phyloP scores from a whole-genome alignment of 53 echinoderm and acorn worm species.

The Hippasteria phrygiana region DNA sequence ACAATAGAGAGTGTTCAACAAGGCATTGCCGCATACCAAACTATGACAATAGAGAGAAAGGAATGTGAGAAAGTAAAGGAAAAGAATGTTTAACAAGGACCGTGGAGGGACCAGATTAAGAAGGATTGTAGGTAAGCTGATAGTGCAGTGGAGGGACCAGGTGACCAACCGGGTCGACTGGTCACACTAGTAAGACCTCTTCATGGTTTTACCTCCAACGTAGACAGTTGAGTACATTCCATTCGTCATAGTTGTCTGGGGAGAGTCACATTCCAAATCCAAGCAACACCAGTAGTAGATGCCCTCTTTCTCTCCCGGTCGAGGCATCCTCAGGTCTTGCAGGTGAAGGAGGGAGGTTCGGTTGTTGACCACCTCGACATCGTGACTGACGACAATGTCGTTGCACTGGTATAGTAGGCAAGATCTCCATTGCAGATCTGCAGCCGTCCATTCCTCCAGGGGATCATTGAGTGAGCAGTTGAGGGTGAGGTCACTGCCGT shows the following conservation, averaged over 20 bases:
- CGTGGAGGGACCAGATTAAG: too few species aligned
- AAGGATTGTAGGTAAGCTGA: too few species aligned
- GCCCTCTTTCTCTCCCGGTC: not conserved
- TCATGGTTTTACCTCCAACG: constrained; percentile 7
- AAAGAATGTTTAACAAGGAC: too few species aligned
- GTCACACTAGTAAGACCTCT: too few species aligned
- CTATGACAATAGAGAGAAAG: too few species aligned
- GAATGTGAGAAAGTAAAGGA: too few species aligned
- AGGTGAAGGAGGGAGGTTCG: constrained; percentile 23
- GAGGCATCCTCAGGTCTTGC: not conserved
- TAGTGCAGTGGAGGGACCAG: too few species aligned
- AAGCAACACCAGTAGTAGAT: not conserved
- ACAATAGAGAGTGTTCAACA: too few species aligned
- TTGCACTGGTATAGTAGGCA: not conserved
- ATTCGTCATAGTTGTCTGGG: too few species aligned
- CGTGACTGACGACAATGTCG: not conserved
- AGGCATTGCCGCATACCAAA: too few species aligned
- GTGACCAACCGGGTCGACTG: too few species aligned
- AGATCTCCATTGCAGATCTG: constrained; percentile 4
- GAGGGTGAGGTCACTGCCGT: constrained; percentile 32
- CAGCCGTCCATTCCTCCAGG: not conserved
- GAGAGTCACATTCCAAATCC: too few species aligned
- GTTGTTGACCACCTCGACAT: not conserved
- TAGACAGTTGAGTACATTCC: not conserved
- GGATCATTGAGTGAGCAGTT: constrained; percentile 1